A percentile compares a stretch with the other conserved stretches of the same genome.
These are phyloP conservation scores for Gnatocerus cornutus DNA, from an alignment of 2,888 invertebrate genomes.

Conservation along the genomic window DNA sequence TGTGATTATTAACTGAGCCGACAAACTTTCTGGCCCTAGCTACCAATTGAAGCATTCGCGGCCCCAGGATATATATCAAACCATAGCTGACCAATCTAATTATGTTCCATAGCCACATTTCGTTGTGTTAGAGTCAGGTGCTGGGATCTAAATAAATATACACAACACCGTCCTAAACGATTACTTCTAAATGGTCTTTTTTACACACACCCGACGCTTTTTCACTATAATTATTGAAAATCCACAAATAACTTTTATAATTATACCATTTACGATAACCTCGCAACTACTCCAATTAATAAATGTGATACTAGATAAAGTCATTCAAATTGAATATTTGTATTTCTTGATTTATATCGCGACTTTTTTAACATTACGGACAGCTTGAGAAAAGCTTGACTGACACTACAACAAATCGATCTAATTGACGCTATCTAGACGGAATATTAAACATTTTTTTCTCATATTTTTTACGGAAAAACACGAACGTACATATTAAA, in stretches of 20 bases:
- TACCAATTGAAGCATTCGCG: slow-evolving; percentile 67
- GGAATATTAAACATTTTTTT: neutral
- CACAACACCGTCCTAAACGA: slow-evolving; percentile 44
- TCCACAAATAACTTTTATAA: slow-evolving; percentile 26
- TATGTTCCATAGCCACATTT: slow-evolving; percentile 62
- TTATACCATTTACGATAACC: slow-evolving; percentile 26
- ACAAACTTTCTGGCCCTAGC: slow-evolving; percentile 68
- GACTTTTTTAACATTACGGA: slow-evolving; percentile 19
- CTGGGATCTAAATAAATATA: slow-evolving; percentile 50
- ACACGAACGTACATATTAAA: too few relatives aligned
- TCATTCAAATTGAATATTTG: slow-evolving; percentile 41
- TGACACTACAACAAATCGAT: slow-evolving; percentile 10
- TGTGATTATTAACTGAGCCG: slow-evolving; percentile 70
- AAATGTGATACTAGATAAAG: slow-evolving; percentile 34
- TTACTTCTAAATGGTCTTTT: slow-evolving; percentile 44
- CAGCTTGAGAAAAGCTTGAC: slow-evolving; percentile 19
- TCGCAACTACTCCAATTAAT: slow-evolving; percentile 28
- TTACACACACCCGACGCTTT: slow-evolving; percentile 13
- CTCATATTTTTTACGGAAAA: neutral
- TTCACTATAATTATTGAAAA: slow-evolving; percentile 33
- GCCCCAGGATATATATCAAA: slow-evolving; percentile 69
- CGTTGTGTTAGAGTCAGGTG: slow-evolving; percentile 50
- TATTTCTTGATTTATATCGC: slow-evolving; percentile 32
- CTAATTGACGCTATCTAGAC: slow-evolving; percentile 20
- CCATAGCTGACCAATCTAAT: slow-evolving; percentile 66